These are phyloP conservation scores for Epizoanthus illoricatus DNA, from an alignment of 92 coral and sea anemone genomes.

Conservation along the genomic window DNA sequence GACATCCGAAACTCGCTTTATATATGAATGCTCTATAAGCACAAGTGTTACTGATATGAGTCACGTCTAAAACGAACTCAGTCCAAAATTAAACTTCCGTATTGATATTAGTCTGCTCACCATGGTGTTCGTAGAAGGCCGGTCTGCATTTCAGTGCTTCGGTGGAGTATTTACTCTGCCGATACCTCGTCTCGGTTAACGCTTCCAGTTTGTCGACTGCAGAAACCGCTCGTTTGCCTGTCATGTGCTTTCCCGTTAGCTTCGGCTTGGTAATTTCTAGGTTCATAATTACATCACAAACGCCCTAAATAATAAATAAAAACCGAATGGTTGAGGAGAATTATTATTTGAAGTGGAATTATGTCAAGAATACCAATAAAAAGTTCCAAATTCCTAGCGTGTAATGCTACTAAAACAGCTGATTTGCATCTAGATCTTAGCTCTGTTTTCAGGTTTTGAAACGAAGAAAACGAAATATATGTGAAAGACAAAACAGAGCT, in stretches of 20 bases:
- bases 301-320: slow-evolving; percentile 61
- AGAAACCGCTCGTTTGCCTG: slow-evolving; percentile 39
- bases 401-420: too few relatives aligned
- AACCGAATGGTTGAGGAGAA: not conserved
- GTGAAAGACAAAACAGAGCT: too few relatives aligned
- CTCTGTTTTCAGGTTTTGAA: too few relatives aligned
- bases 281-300: slow-evolving; percentile 79
- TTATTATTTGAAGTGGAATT: not conserved
- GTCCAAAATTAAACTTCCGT: too few relatives aligned
- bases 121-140: slow-evolving; percentile 4
- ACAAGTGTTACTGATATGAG: too few relatives aligned
- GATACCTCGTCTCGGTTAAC: slow-evolving; percentile 58
- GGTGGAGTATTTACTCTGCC: slow-evolving; percentile 40
- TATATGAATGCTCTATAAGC: too few relatives aligned
- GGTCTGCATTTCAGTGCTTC: slow-evolving; percentile 7
- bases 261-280: slow-evolving; percentile 83
- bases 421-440: too few relatives aligned
- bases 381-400: too few relatives aligned
- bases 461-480: too few relatives aligned
- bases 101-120: not conserved
- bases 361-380: too few relatives aligned
- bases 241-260: slow-evolving; percentile 53
- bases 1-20: too few relatives aligned
- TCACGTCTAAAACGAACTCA: too few relatives aligned
- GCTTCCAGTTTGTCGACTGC: slow-evolving; percentile 69